A percentile compares a stretch with the other conserved stretches of the same genome.
Conservation (phyloP, 2,888 invertebrate species). For the Vesta saturnalis region DNA sequence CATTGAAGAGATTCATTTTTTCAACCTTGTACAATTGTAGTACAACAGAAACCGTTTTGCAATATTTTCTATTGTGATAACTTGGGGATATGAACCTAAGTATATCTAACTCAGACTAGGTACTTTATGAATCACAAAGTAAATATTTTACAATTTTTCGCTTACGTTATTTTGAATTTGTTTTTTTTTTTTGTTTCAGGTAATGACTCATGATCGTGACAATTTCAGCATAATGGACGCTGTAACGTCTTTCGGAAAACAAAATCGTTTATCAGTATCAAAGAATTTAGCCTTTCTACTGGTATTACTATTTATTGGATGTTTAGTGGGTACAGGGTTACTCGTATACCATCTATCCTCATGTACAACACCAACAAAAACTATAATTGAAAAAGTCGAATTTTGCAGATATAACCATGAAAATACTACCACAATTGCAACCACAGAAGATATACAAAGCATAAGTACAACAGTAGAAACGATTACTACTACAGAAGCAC, state of each 20-base stretch:
- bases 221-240: constrained; percentile 51
- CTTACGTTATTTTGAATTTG: too few relatives aligned
- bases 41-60: too few relatives aligned
- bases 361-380: constrained; percentile 66
- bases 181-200: constrained; percentile 21
- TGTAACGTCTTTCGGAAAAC: constrained; percentile 71
- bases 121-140: too few relatives aligned
- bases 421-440: neutral
- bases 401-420: constrained; percentile 18
- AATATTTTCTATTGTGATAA: too few relatives aligned
- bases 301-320: constrained; percentile 70
- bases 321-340: constrained; percentile 76
- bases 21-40: too few relatives aligned
- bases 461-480: constrained; percentile 8
- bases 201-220: constrained; percentile 51
- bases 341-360: constrained; percentile 81
- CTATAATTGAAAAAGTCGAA: constrained; percentile 45
- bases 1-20: too few relatives aligned
- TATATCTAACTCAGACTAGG: too few relatives aligned
- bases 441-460: constrained; percentile 1
- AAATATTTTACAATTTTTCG: too few relatives aligned
- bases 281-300: constrained; percentile 72
- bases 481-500: constrained; percentile 58
- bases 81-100: too few relatives aligned
- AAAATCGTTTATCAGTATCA: constrained; percentile 72